Conservation (phyloP, 2,113 vertebrate genomes). For the Acanthisitta chloris region DNA sequence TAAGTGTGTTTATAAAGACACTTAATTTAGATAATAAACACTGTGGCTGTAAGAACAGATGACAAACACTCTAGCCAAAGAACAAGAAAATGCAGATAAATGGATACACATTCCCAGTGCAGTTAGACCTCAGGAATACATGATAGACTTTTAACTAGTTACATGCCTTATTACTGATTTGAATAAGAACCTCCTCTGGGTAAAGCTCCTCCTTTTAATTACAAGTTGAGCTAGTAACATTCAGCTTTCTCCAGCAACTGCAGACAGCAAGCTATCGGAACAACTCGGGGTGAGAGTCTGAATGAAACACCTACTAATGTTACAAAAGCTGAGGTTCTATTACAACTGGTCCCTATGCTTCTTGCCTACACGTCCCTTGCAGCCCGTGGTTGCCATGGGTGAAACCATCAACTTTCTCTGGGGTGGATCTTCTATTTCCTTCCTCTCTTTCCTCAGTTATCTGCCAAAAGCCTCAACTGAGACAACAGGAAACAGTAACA, state of each 20-base stretch:
- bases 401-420: slow-evolving; percentile 18
- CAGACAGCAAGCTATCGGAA: not conserved
- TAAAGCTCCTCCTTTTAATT: not conserved
- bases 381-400: slow-evolving; percentile 22
- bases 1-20: not conserved
- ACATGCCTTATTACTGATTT: not conserved
- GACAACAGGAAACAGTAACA: not conserved
- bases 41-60: not conserved
- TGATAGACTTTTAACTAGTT: not conserved
- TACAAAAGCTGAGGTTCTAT: not conserved
- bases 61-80: not conserved
- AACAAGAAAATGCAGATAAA: not conserved
- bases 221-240: not conserved
- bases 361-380: not conserved
- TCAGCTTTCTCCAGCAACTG: not conserved
- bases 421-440: slow-evolving; percentile 47
- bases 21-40: not conserved
- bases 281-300: not conserved
- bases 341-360: not conserved
- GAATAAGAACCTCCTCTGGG: not conserved
- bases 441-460: slow-evolving; percentile 45
- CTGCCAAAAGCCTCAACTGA: slow-evolving; percentile 31
- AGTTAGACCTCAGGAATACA: not conserved
- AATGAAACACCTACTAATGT: not conserved
- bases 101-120: not conserved